Evolutionary conservation across 1,140 invertebrate species (phyloP), one percentile per base, ranked within the genome.

Genomic region (Magallana gigas): DNA sequence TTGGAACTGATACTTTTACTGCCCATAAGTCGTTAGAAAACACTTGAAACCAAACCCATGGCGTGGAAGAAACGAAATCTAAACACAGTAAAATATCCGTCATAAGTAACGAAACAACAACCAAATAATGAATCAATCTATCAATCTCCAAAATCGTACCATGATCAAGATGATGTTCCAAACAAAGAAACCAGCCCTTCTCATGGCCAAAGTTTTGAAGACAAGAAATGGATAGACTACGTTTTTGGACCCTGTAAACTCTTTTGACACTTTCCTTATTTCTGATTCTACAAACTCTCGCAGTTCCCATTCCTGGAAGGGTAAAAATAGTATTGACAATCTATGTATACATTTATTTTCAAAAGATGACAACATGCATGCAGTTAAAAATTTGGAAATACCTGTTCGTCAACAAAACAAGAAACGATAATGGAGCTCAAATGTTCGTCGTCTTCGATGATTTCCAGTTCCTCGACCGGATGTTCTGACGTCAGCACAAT

Each of bases 341-440:
- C 14, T 16, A 9, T 56, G 12, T 8, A 83, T 0, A 12, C 36
- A 6, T 83, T 58, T n/a, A 5, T 83, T 57, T n/a, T 23, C 23
- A 80, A 83, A 57, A 48, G 5, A 48, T 48, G 36, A 48, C 36
- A 48, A 48, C 36, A 48, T 48, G 36, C 36, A 48, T 48, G 36
- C 36, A 48, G 1, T 48, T 48, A 3, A 48, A 23, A 48, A 48
- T 48, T 48, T 48, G 3, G 36, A 48, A 48, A 48, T 56, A 87
- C 62, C 62, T 92, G 91, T 87, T 91, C 92, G 81, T 93, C 92
- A 4, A 92, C 90, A 88, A 93, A 93, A 64, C 90, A 92, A n/a
- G 91, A 89, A 14, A 90, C 90, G 76, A 92, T 94, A 2, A 94
- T 87, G 8, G 87, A 85, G 58, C 91, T 91, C 14, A 91, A 82